phyloP scores from a whole-genome alignment of 2,113 vertebrate species.

The Lophura nycthemera region DNA sequence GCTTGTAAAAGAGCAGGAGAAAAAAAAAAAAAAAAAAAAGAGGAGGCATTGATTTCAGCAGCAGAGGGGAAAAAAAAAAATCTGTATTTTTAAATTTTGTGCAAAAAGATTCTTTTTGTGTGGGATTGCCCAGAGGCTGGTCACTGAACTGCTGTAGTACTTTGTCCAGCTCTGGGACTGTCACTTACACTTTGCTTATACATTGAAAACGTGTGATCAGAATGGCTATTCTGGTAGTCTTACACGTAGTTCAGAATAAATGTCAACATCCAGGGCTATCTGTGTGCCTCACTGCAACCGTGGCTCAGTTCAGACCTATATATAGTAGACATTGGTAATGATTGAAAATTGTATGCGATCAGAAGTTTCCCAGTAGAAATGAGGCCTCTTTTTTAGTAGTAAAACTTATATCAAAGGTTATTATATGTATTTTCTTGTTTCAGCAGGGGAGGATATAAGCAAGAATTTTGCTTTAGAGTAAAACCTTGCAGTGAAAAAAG shows the following conservation, averaged over 20 bases:
- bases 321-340: background rate
- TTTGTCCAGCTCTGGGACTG: slow-evolving; percentile 7
- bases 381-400: background rate
- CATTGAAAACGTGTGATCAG: background rate
- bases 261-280: background rate
- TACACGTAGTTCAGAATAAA: background rate
- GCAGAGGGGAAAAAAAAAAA: background rate
- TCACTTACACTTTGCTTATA: background rate
- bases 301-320: background rate
- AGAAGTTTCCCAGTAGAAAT: background rate
- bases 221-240: background rate
- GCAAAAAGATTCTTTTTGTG: background rate
- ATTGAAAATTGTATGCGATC: background rate
- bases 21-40: background rate
- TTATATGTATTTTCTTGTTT: background rate
- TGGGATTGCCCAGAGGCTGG: background rate
- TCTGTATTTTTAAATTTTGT: background rate
- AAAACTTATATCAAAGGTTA: background rate
- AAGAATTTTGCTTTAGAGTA: background rate
- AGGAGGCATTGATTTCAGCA: background rate
- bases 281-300: background rate
- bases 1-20: background rate
- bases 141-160: fast-evolving
- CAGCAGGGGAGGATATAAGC: background rate
- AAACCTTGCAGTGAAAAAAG: background rate